Evolutionary conservation across 2,888 invertebrate genomes (phyloP).

Genomic region (Patella caerulea): DNA sequence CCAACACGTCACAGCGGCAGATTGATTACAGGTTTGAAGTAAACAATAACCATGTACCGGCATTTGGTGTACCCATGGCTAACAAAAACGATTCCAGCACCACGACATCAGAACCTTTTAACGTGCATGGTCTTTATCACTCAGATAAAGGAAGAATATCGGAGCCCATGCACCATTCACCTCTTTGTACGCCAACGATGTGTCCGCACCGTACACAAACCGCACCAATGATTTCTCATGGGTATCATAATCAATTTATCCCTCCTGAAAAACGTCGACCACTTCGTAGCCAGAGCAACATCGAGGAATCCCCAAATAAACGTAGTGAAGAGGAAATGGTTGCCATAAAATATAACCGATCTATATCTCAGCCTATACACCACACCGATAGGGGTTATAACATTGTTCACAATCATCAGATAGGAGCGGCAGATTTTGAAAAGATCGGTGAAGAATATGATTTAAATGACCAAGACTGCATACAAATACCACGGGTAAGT

Average conservation of each 20-base stretch:
- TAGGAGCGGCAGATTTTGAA: too few species aligned
- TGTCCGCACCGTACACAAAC: not conserved
- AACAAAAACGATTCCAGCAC: not conserved
- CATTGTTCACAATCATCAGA: too few species aligned
- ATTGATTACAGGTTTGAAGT: too few species aligned
- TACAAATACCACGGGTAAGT: too few species aligned
- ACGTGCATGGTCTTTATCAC: not conserved
- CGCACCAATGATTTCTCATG: not conserved
- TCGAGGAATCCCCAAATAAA: constrained; percentile 1
- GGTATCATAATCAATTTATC: not conserved
- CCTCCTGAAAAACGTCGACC: not conserved
- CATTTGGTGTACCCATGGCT: not conserved
- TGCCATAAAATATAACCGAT: not conserved
- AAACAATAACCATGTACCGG: not conserved
- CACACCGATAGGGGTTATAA: too few species aligned
- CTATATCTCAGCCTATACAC: not conserved
- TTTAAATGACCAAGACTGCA: too few species aligned
- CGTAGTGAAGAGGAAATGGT: not conserved
- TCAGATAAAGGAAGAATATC: too few species aligned
- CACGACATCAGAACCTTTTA: not conserved
- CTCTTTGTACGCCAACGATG: too few species aligned
- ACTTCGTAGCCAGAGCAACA: not conserved
- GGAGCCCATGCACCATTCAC: too few species aligned
- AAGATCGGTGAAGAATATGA: too few species aligned
- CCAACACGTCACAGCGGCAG: not conserved